phyloP scores from a whole-genome alignment of 2,888 invertebrate genomes.

The Neoitamus cyanurus region DNA sequence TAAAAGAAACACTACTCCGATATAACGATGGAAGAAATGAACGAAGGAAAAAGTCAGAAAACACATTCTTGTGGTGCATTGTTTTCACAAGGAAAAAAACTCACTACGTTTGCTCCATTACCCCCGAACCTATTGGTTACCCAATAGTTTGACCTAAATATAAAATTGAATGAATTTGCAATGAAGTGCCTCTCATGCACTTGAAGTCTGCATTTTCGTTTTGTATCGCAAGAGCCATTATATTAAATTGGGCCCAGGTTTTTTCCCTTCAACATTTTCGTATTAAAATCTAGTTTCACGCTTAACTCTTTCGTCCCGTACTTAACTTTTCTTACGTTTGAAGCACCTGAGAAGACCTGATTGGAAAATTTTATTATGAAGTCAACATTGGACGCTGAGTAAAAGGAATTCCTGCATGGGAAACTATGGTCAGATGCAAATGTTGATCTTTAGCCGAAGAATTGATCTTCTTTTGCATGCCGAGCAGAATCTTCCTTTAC shows the following conservation, averaged over 20 bases:
- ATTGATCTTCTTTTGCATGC: not conserved
- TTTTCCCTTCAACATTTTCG: not conserved
- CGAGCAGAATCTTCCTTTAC: not conserved
- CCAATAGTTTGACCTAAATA: not conserved
- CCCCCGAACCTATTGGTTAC: not conserved
- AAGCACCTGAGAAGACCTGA: not conserved
- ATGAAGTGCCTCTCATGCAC: not conserved
- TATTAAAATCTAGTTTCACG: not conserved
- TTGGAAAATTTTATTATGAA: not conserved
- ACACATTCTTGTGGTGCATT: not conserved
- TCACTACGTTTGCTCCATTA: slow-evolving; percentile 9
- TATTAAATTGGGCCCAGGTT: not conserved
- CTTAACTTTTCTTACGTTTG: not conserved
- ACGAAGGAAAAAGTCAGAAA: not conserved
- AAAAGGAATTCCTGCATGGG: not conserved
- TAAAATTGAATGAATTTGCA: not conserved
- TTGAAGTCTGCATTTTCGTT: not conserved
- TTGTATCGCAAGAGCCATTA: not conserved
- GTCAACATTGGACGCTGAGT: not conserved
- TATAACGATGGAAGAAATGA: not conserved
- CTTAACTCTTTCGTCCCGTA: slow-evolving; percentile 7
- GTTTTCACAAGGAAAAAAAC: not conserved
- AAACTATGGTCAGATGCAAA: not conserved
- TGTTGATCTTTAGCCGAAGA: not conserved
- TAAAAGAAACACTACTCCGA: not conserved